Percentiles rank a stretch among this genome's conserved stretches.
Evolutionary conservation across 2,797 vertebrate species (phyloP).

Genomic region (Limosa lapponica): DNA sequence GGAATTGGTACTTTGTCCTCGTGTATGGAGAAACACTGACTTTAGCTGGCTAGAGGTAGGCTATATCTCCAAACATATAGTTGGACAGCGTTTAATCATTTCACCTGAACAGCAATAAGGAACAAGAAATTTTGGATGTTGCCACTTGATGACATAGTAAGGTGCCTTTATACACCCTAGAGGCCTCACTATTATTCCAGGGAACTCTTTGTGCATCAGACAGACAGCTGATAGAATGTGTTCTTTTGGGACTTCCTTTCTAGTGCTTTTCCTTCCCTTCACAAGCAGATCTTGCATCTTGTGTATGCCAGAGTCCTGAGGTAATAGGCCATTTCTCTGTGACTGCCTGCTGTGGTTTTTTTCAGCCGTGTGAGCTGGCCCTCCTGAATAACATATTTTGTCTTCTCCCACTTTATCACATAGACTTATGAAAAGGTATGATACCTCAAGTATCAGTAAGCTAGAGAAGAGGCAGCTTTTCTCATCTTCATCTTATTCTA

Average conservation of each 20-base stretch:
- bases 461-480: not conserved
- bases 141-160: not conserved
- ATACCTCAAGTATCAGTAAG: not conserved
- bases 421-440: not conserved
- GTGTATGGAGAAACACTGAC: not conserved
- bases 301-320: not conserved
- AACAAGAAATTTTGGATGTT: not conserved
- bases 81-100: not conserved
- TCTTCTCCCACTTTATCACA: not conserved
- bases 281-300: not conserved
- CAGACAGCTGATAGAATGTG: not conserved
- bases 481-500: not conserved
- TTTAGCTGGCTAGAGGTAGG: not conserved
- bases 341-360: not conserved
- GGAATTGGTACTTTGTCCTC: not conserved
- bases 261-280: not conserved
- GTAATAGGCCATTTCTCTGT: not conserved
- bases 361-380: not conserved
- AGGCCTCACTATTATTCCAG: not conserved
- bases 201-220: not conserved
- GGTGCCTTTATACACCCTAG: not conserved
- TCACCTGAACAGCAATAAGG: not conserved
- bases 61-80: not conserved
- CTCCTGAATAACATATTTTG: not conserved
- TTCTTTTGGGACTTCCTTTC: not conserved